These are phyloP conservation scores for Sceliomorpha sp. DNA, from an alignment of 2,888 invertebrate species.

Conservation along the genomic window DNA sequence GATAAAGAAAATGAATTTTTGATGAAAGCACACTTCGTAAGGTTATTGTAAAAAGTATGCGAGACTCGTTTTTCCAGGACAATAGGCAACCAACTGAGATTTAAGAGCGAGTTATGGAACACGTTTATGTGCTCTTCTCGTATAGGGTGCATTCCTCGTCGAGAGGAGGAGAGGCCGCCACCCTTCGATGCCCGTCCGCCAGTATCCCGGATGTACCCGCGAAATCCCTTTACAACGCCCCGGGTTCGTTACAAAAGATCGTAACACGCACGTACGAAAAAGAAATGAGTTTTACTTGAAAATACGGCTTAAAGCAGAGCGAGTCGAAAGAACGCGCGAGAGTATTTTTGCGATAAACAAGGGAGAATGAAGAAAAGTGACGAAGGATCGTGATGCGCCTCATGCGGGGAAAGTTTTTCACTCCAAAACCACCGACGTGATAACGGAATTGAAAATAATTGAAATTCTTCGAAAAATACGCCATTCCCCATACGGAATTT, in stretches of 20 bases:
- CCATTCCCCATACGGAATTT: conserved; percentile 9
- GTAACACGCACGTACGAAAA: conserved; percentile 50
- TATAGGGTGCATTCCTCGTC: conserved; percentile 27
- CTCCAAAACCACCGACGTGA: conserved; percentile 3
- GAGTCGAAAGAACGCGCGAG: conserved; percentile 32
- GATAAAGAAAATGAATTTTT: conserved; percentile 42
- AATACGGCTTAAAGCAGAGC: conserved; percentile 34
- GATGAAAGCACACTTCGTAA: conserved; percentile 36
- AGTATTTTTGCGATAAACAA: conserved; percentile 37
- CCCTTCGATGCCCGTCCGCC: conserved; percentile 43
- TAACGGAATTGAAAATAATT: conserved; percentile 13
- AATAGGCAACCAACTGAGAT: conserved; percentile 44
- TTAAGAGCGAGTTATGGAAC: conserved; percentile 44
- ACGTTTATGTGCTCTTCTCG: conserved; percentile 44
- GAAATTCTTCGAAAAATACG: conserved; percentile 1
- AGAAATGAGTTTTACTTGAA: conserved; percentile 48
- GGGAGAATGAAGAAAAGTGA: conserved; percentile 41
- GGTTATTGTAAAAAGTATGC: conserved; percentile 30
- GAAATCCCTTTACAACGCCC: conserved; percentile 58
- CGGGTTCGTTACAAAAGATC: conserved; percentile 43
- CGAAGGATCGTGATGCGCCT: conserved; percentile 25
- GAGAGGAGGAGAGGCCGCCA: conserved; percentile 43
- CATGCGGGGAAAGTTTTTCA: conserved; percentile 34
- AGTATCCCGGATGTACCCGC: conserved; percentile 38
- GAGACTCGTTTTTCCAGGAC: conserved; percentile 46